A percentile compares a stretch with the other conserved stretches of the same genome.
Conservation (phyloP, 1,140 invertebrate genomes). For the Brachionus manjavacas region DNA sequence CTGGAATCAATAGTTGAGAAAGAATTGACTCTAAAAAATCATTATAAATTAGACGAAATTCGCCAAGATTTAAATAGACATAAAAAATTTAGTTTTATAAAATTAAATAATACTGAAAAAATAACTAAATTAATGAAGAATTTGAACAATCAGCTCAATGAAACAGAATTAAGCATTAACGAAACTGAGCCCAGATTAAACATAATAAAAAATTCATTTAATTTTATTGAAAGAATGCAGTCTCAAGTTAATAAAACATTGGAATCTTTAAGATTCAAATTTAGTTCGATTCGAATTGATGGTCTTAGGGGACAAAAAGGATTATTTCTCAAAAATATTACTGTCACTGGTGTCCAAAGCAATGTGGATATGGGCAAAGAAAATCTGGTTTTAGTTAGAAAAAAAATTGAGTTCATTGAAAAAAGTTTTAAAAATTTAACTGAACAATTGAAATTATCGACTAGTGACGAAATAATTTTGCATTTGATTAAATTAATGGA, state of each 20-base stretch:
- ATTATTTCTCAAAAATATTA: neutral
- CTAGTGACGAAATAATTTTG: neutral
- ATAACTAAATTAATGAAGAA: neutral
- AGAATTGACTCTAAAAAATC: neutral
- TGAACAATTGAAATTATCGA: neutral
- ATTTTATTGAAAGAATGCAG: neutral
- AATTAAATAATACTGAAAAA: neutral
- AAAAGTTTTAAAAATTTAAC: neutral
- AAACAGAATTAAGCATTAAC: neutral
- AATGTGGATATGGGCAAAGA: neutral
- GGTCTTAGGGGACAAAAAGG: no score
- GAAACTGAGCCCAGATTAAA: neutral
- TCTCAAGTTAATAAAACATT: neutral
- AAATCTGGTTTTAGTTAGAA: neutral
- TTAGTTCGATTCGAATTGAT: neutral
- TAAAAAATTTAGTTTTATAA: neutral
- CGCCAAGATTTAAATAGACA: neutral
- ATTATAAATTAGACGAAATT: neutral
- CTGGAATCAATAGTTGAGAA: neutral
- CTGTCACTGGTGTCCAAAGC: neutral
- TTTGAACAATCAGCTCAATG: neutral
- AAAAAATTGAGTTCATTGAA: neutral
- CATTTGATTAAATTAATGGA: neutral
- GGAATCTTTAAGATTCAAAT: neutral
- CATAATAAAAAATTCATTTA: neutral